Percentiles rank a stretch among this genome's conserved stretches.
These are phyloP conservation scores for Ctenoplectra terminalis DNA, from an alignment of 1,140 invertebrate species.

Conservation along the genomic window DNA sequence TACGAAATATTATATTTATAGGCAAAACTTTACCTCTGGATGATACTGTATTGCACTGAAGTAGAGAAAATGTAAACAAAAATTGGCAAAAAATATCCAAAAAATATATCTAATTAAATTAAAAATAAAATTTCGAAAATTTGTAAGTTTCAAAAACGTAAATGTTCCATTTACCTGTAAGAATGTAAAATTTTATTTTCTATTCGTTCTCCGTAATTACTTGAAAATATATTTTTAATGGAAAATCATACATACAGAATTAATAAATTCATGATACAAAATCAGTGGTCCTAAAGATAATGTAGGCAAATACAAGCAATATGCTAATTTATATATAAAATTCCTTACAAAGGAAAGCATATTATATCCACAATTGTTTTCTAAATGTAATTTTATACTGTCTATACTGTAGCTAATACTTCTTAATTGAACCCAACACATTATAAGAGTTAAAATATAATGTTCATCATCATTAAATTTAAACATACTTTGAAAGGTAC, in stretches of 20 bases:
- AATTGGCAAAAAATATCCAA: slow-evolving; percentile 89
- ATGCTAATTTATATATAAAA: slow-evolving; percentile 85
- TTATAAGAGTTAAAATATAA: slow-evolving; percentile 78
- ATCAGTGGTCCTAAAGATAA: slow-evolving; percentile 91
- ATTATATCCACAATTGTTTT: background rate
- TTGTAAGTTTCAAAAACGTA: slow-evolving; percentile 74
- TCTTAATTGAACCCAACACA: slow-evolving; percentile 84
- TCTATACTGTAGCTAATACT: slow-evolving; percentile 84
- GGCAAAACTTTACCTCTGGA: slow-evolving; percentile 81
- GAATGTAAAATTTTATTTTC: background rate
- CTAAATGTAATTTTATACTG: slow-evolving; percentile 70
- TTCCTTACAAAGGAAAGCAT: slow-evolving; percentile 65
- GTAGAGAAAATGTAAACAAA: slow-evolving; percentile 91
- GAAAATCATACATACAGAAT: slow-evolving; percentile 80
- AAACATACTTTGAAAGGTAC: slow-evolving; percentile 68
- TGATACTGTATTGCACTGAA: slow-evolving; percentile 88
- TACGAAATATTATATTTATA: slow-evolving; percentile 26
- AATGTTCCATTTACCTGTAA: slow-evolving; percentile 77
- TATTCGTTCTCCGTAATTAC: background rate
- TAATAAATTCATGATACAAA: slow-evolving; percentile 87
- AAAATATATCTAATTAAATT: slow-evolving; percentile 87
- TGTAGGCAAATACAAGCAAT: slow-evolving; percentile 91
- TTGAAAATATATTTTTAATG: background rate
- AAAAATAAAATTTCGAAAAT: slow-evolving; percentile 79
- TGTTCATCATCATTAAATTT: slow-evolving; percentile 73